Conservation (phyloP, 2,888 invertebrate species). For the Pristionchus entomophagus region DNA sequence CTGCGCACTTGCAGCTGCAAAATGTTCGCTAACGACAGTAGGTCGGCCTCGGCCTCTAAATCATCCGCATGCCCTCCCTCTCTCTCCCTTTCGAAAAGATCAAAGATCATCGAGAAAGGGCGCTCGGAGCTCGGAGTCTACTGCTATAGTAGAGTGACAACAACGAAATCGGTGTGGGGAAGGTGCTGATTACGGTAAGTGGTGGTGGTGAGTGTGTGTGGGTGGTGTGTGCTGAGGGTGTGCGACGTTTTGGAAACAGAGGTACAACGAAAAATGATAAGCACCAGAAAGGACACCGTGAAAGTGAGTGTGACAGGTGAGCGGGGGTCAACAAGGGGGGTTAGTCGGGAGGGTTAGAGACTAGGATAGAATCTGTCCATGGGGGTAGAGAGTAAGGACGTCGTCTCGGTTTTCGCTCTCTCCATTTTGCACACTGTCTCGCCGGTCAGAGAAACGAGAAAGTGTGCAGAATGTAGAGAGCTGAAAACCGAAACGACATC, state of each 20-base stretch:
- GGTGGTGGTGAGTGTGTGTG: neutral
- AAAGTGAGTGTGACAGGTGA: neutral
- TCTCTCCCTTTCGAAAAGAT: neutral
- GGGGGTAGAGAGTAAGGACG: neutral
- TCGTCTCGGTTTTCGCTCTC: too few species aligned
- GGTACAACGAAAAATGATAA: neutral
- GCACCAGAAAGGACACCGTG: neutral
- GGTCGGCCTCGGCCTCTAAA: neutral
- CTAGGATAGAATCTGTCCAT: neutral
- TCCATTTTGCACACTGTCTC: too few species aligned
- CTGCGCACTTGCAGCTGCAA: conserved; percentile 72
- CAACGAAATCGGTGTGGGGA: neutral
- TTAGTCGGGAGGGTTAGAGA: neutral
- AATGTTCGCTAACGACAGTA: neutral
- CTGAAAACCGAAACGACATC: too few species aligned
- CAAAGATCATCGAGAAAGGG: neutral
- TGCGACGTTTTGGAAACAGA: neutral
- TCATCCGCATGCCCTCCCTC: neutral
- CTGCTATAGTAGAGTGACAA: neutral
- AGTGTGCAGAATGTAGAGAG: too few species aligned
- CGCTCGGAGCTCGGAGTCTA: neutral
- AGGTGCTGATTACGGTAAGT: neutral
- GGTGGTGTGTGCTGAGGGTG: neutral
- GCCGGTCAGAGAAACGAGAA: too few species aligned
- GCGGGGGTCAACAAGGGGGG: neutral